Evolutionary conservation across 2,888 invertebrate species (phyloP), one percentile per base, ranked within the genome.

Genomic region (Diaperis boleti): DNA sequence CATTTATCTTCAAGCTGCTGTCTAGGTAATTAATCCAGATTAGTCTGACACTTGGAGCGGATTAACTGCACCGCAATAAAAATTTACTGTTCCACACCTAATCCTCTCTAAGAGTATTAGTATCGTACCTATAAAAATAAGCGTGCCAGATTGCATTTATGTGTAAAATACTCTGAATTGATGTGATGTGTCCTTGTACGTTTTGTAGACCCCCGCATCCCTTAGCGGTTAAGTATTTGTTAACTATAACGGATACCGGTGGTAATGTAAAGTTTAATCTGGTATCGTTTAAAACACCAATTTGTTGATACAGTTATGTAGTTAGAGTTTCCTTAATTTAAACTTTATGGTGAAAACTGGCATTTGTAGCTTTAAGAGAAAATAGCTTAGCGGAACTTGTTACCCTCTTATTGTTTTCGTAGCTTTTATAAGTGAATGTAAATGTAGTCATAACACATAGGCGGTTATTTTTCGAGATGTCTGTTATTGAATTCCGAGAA

Each of bases 121-220:
- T 20, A 60, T 22, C 33, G 44, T 44, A 44, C 44, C 20, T 45
- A 47, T 41, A 31, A 52, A n/a, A 44, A 59, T 64, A 47, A 60
- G 42, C 60, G 64, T 64, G 64, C 64, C 64, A 60, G 60, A 44
- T 44, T 64, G 64, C 64, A 60, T 64, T 64, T 64, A 60, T 29
- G 13, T 59, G 50, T 50, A 57, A 17, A 49, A 61, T 57, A 18
- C 29, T 50, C 33, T 59, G 41, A 41, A 49, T 45, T 22, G 49
- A 10, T 42, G 52, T 62, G 52, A 17, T 52, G 62, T 57, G 39
- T 61, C 47, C 47, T 55, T 61, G 55, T 61, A 55, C 45, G 1
- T 57, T 35, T 59, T 39, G 42, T 45, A 59, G 29, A 14, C n/a
- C 37, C 41, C 35, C 41, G 10, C 26, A 5, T 44, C 52, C 22